Evolutionary conservation across 2,113 vertebrate species (phyloP), one percentile per base, ranked within the genome.

Genomic region (Gymnobelideus leadbeateri): DNA sequence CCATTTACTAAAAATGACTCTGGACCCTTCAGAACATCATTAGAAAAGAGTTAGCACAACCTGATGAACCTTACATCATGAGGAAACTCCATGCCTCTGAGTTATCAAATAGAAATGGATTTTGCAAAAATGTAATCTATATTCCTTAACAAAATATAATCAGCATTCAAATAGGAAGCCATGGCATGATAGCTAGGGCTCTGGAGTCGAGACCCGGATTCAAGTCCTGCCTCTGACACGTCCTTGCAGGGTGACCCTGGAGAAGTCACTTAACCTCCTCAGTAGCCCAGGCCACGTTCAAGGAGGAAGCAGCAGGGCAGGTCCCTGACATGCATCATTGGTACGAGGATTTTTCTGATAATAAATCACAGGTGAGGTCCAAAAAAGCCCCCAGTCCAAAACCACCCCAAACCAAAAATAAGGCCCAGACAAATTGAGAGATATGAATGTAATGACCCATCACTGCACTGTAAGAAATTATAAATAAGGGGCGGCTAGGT

Each of bases 1-100:
- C 55, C 46, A 91, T 91, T 97, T 94, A 46, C 89, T 77, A 2
- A 91, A 94, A 92, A 92, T 84, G 16, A 84, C n/a, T 84, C n/a
- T 8, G 6, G n/a, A 43, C n/a, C 68, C n/a, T 43, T 43, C 31
- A 77, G 14, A 77, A 77, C 31, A 77, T n/a, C 4, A n/a, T 77
- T 2, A 23, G 19, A 84, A 84, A 84, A n/a, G n/a, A 21, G 57
- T 68, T 28, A 37, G n/a, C 19, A 43, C 68, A 43, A n/a, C n/a
- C 8, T 43, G n/a, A n/a, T 84, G 19, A 21, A 8, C 7, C 19
- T 43, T 19, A 43, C 19, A 84, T 84, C n/a, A 84, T 43, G 68
- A 21, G n/a, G 8, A 84, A 84, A 3, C 16, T 21, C n/a, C n/a
- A 8, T 3, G 6, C 19, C 2, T 2, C 16, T 84, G 68, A 43